Base-by-base conservation (phyloP, 2,113 vertebrate species). In the Brachypteracias leptosomus region DNA sequence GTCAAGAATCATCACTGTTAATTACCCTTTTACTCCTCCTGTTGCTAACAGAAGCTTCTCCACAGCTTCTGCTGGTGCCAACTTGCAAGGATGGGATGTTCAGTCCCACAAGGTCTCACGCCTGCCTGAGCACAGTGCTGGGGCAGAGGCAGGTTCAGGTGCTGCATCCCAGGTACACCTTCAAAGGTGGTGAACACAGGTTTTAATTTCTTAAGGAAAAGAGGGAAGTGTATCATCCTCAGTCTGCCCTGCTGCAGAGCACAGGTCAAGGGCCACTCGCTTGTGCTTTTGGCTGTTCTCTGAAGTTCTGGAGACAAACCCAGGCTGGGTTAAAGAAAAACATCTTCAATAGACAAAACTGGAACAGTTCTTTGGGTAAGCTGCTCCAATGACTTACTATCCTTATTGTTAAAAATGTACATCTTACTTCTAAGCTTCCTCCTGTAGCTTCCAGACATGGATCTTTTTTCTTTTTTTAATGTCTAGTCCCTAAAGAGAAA, bases 241-340 rank as follows among this genome's bases (percentile, higher is more conserved):
- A 2, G 16, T 2, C 62, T 51, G 57, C 42, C 10, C 44, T 42
- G 58, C 47, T 4, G 1, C 47, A 31, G 75, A 42, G 29, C 25
- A 4, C 47, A 18, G 62, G 13, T 19, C 0, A 0, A 22, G 24
- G 54, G 74, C 46, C 36, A 4, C 4, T 2, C 1, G 0, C 16
- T 36, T 3, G 0, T 19, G 55, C 10, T 2, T 3, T 77, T 36
- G 57, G 47, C 71, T 79, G 57, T 58, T 83, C 9, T 21, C 44
- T 29, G 67, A 80, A 80, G 26, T 20, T 28, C 68, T 29, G 36
- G 29, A 77, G 63, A 26, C 0, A 1, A 81, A 13, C 20, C 40
- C 40, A 36, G 44, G 29, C 81, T 81, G 81, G 7, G 24, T n/a
- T 66, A 29, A 11, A 68, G 73, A 44, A 76, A 58, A 77, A 14